Evolutionary conservation across 1,140 invertebrate genomes (phyloP).

Genomic region (Drosophila virilis): DNA sequence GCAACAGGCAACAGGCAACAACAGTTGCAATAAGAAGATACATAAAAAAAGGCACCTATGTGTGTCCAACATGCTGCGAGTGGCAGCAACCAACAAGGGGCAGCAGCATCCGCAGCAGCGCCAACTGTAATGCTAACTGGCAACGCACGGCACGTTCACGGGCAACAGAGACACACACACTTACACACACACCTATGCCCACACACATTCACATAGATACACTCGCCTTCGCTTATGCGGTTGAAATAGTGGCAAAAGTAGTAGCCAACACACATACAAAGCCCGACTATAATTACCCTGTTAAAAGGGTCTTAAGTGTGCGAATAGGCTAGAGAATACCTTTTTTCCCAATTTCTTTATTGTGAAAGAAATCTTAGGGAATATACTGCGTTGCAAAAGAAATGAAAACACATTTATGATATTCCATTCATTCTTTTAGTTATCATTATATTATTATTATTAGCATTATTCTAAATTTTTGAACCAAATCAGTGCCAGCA

Average conservation of each 20-base stretch:
- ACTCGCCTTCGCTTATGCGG: conserved; percentile 60
- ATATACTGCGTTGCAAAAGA: too few species aligned
- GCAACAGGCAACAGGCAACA: conserved; percentile 25
- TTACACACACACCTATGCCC: conserved; percentile 1
- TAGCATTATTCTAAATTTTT: too few species aligned
- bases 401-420: too few species aligned
- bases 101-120: conserved; percentile 15
- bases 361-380: too few species aligned
- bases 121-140: conserved; percentile 42
- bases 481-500: too few species aligned
- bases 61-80: conserved; percentile 19
- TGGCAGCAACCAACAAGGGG: neutral
- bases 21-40: conserved; percentile 41
- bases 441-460: too few species aligned
- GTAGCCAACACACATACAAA: conserved; percentile 55
- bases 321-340: neutral
- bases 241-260: conserved; percentile 75
- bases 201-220: conserved; percentile 6
- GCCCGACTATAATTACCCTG: conserved; percentile 17
- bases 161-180: conserved; percentile 29
- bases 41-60: conserved; percentile 10
- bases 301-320: neutral
- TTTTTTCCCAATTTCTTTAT: neutral
- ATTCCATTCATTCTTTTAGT: too few species aligned
- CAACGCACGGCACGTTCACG: conserved; percentile 51